A percentile compares a stretch with the other conserved stretches of the same genome.
These are phyloP conservation scores for Chionomys nivalis DNA, from an alignment of 2,113 vertebrate genomes.

Conservation along the genomic window DNA sequence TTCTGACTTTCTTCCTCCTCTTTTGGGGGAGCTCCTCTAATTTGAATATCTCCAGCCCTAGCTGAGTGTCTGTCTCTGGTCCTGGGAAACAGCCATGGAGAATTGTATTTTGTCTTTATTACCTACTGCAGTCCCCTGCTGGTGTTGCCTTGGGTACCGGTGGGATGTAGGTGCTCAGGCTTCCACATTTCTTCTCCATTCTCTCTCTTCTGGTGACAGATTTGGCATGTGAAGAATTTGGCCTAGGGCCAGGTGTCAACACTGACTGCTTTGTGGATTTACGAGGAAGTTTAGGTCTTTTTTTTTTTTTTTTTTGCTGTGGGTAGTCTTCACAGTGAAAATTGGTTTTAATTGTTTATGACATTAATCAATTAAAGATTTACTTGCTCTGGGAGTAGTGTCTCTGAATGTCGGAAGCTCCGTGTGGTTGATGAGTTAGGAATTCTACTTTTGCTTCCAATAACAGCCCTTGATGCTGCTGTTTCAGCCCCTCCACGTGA, in stretches of 20 bases:
- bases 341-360: slow-evolving; percentile 72
- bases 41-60: background rate
- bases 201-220: background rate
- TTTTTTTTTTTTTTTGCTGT: background rate
- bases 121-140: no score
- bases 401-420: slow-evolving; percentile 68
- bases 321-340: slow-evolving; percentile 54
- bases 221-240: slow-evolving; percentile 79
- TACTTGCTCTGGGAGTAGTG: slow-evolving; percentile 73
- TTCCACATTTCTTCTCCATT: background rate
- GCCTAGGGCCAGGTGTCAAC: slow-evolving; percentile 45
- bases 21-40: background rate
- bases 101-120: background rate
- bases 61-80: background rate
- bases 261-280: slow-evolving; percentile 49
- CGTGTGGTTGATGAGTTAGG: slow-evolving; percentile 45
- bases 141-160: background rate
- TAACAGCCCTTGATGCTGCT: background rate
- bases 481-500: background rate
- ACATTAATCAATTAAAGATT: slow-evolving; percentile 78
- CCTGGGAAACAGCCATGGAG: background rate
- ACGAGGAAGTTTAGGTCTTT: slow-evolving; percentile 63
- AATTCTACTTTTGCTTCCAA: background rate
- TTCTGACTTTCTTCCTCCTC: background rate
- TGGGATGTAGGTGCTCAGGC: background rate